phyloP scores from a whole-genome alignment of 2,888 invertebrate genomes.

The Spialia ferax region DNA sequence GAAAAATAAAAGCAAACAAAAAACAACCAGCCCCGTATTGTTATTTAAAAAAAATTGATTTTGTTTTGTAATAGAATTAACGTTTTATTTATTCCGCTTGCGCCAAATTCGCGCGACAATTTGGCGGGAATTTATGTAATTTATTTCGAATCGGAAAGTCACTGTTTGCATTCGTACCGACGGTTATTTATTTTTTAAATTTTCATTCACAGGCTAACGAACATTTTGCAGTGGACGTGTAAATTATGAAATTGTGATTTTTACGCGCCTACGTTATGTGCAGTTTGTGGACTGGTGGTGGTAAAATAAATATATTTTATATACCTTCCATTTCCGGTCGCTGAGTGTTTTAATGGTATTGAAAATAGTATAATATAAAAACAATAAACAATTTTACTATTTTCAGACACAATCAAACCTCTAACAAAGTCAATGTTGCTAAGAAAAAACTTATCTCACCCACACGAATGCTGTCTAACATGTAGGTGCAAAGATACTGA shows the following conservation, averaged over 20 bases:
- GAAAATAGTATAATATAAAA: neutral
- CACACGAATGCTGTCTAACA: no score
- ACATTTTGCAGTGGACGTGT: conserved; percentile 44
- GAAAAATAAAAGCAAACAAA: no score
- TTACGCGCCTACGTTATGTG: conserved; percentile 25
- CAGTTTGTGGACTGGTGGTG: conserved; percentile 21
- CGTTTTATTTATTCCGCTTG: conserved; percentile 46
- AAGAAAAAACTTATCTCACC: no score
- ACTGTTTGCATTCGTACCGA: conserved; percentile 48
- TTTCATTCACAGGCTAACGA: conserved; percentile 43
- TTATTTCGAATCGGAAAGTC: conserved; percentile 52
- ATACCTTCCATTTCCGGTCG: neutral
- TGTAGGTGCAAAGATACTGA: no score
- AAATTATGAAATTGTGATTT: conserved; percentile 46
- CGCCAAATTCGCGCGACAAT: conserved; percentile 46
- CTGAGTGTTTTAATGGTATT: neutral
- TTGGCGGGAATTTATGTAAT: conserved; percentile 52
- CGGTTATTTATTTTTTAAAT: conserved; percentile 49
- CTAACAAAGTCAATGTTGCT: neutral
- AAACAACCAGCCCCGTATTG: no score
- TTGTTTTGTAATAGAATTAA: conserved; percentile 41
- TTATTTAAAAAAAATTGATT: no score
- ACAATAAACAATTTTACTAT: no score
- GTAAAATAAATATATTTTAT: conserved; percentile 15
- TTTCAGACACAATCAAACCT: no score